Evolutionary conservation across 2,888 invertebrate genomes (phyloP).

Genomic region (Sinhomidia bicolor): DNA sequence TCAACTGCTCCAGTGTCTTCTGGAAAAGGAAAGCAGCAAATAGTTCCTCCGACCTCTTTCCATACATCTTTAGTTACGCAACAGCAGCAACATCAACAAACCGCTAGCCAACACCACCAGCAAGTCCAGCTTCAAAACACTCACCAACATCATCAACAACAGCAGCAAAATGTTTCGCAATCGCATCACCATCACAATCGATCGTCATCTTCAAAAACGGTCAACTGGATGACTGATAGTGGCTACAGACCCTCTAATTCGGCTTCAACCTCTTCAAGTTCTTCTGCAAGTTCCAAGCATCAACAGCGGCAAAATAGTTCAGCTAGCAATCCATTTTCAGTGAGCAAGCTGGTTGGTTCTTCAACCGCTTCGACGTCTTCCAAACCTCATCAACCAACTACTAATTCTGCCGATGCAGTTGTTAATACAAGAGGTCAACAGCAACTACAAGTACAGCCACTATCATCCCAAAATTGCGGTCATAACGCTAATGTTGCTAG

Average conservation of each 20-base stretch:
- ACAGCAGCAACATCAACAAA: conserved; percentile 31
- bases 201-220: conserved; percentile 57
- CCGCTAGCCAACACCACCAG: background rate
- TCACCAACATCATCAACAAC: conserved; percentile 19
- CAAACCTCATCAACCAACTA: background rate
- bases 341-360: conserved; percentile 75
- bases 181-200: background rate
- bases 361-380: background rate
- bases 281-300: conserved; percentile 21
- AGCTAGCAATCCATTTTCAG: conserved; percentile 76
- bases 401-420: background rate
- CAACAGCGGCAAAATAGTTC: conserved; percentile 19
- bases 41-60: background rate
- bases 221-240: conserved; percentile 79
- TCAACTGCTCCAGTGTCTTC: background rate
- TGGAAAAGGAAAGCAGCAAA: conserved; percentile 3
- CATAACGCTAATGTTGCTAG: background rate
- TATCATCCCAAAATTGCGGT: background rate
- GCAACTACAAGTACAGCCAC: background rate
- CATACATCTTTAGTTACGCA: conserved; percentile 1
- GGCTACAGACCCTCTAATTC: conserved; percentile 54
- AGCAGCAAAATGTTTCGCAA: conserved; percentile 52
- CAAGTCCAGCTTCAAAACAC: background rate
- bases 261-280: background rate
- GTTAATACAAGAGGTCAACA: background rate